phyloP scores from a whole-genome alignment of 2,113 vertebrate genomes.

The Oreochromis spilurus region DNA sequence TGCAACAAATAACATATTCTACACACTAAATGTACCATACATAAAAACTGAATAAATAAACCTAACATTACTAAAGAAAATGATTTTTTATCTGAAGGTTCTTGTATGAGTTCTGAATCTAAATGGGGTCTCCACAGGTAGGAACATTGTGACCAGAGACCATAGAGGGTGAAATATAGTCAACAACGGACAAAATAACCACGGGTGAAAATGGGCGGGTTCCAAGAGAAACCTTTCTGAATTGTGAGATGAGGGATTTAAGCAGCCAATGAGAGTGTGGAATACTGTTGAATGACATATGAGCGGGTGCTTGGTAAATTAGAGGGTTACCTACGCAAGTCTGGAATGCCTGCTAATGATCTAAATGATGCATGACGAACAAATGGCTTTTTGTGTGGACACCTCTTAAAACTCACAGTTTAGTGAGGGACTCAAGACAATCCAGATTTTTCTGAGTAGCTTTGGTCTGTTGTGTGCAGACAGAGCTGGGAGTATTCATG shows the following conservation, averaged over 20 bases:
- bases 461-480: background rate
- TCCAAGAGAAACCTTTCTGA: background rate
- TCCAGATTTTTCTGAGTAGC: background rate
- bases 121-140: background rate
- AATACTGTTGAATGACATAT: background rate
- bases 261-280: background rate
- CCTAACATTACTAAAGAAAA: background rate
- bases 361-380: background rate
- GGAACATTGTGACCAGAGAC: background rate
- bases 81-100: background rate
- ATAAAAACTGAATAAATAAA: background rate
- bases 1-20: background rate
- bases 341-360: background rate
- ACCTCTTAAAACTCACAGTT: background rate
- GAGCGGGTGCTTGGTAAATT: background rate
- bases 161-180: background rate
- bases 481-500: background rate
- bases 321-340: background rate
- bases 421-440: background rate
- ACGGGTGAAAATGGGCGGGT: background rate
- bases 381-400: background rate
- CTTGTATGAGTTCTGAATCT: background rate
- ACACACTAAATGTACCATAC: background rate
- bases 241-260: background rate
- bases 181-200: background rate